Evolutionary conservation across 2,888 invertebrate species (phyloP).

Genomic region (Hydroisotoma schaefferi): DNA sequence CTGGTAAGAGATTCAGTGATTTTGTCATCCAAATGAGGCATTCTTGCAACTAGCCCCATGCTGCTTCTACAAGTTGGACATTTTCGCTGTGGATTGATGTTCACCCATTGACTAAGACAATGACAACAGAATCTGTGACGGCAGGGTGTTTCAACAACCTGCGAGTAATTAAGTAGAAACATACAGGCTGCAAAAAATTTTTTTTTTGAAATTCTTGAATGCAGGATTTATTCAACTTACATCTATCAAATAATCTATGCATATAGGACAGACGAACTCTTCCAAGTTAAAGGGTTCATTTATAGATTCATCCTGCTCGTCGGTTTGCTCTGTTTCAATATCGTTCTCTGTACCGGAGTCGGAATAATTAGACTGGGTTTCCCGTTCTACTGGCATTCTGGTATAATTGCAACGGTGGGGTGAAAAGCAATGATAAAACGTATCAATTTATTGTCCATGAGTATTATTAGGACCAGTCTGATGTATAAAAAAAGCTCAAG

Average conservation of each 20-base stretch:
- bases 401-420: too few species aligned
- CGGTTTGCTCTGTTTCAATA: too few species aligned
- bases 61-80: slow-evolving; percentile 32
- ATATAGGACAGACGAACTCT: slow-evolving; percentile 40
- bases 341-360: too few species aligned
- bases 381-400: too few species aligned
- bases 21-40: not conserved
- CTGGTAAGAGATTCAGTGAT: not conserved
- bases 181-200: not conserved
- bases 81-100: slow-evolving; percentile 14
- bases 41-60: not conserved
- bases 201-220: not conserved
- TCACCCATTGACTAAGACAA: slow-evolving; percentile 38
- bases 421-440: too few species aligned
- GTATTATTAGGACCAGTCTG: too few species aligned
- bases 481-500: too few species aligned
- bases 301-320: too few species aligned
- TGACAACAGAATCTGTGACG: slow-evolving; percentile 36
- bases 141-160: slow-evolving; percentile 34
- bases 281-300: slow-evolving; percentile 16
- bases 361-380: too few species aligned
- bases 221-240: slow-evolving; percentile 10
- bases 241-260: slow-evolving; percentile 38
- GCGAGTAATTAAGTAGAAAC: slow-evolving; percentile 2
- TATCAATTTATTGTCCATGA: too few species aligned